These are phyloP conservation scores for Catostomus latipinnis DNA, from an alignment of 2,797 vertebrate species.

Conservation along the genomic window DNA sequence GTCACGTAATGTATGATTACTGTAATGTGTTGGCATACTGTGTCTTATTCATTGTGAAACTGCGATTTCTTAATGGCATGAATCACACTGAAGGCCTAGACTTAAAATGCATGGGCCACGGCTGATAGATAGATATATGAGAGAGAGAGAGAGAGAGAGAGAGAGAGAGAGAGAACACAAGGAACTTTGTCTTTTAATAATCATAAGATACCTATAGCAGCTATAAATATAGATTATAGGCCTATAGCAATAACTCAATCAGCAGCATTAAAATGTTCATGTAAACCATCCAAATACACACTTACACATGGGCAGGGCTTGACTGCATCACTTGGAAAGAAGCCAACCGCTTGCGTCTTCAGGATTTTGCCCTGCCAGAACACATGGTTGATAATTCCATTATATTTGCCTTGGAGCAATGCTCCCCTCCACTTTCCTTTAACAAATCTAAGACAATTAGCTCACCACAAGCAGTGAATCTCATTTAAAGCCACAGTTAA, in stretches of 20 bases:
- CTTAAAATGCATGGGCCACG: too few species aligned
- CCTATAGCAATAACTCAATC: slow-evolving; percentile 42
- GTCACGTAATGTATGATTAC: too few species aligned
- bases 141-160: too few species aligned
- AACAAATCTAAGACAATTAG: slow-evolving; percentile 77
- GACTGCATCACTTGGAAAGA: slow-evolving; percentile 93
- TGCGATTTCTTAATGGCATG: too few species aligned
- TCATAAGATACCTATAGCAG: too few species aligned
- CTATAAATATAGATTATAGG: not conserved
- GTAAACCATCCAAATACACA: slow-evolving; percentile 49
- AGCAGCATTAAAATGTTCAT: not conserved
- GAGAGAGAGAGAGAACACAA: too few species aligned
- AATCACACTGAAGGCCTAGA: too few species aligned
- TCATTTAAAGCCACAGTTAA: slow-evolving; percentile 69
- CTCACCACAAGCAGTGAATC: slow-evolving; percentile 63
- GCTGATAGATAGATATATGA: too few species aligned
- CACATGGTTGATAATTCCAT: slow-evolving; percentile 68
- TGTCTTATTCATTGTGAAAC: too few species aligned
- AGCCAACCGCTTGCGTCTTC: slow-evolving; percentile 90
- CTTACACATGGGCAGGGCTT: slow-evolving; percentile 94
- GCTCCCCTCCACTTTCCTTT: slow-evolving; percentile 44
- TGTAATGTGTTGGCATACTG: too few species aligned
- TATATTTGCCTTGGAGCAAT: slow-evolving; percentile 66
- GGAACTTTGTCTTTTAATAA: too few species aligned
- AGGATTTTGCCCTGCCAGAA: slow-evolving; percentile 88